phyloP scores from a whole-genome alignment of 2,797 vertebrate genomes.

The Protonibea diacanthus region DNA sequence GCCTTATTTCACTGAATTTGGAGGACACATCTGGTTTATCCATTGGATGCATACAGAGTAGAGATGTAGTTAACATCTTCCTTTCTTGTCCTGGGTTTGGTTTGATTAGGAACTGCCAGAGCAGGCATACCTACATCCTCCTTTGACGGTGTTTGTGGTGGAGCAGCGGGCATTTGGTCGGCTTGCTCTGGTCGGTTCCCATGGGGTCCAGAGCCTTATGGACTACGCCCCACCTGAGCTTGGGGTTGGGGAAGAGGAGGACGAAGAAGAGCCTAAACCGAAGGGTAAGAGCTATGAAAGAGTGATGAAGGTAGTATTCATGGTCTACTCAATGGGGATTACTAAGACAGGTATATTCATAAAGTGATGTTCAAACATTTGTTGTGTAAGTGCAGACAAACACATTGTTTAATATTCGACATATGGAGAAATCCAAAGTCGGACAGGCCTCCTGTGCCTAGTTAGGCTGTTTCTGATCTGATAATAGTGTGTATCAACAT shows the following conservation, averaged over 20 bases:
- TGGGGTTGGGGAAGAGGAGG: constrained; percentile 83
- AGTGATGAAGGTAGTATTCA: background rate
- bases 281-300: constrained; percentile 44
- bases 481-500: no score
- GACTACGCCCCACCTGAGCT: constrained; percentile 85
- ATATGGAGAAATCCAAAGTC: background rate
- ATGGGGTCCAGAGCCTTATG: constrained; percentile 90
- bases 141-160: constrained; percentile 93
- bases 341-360: background rate
- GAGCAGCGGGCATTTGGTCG: constrained; percentile 92
- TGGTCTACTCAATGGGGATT: background rate
- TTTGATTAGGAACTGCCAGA: constrained; percentile 91
- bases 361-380: no score
- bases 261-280: constrained; percentile 78
- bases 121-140: constrained; percentile 93
- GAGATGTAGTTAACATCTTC: background rate
- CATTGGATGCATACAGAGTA: background rate
- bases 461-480: no score
- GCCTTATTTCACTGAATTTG: background rate
- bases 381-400: no score
- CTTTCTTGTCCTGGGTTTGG: constrained; percentile 3
- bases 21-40: background rate
- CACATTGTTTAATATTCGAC: no score
- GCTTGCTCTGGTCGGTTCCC: constrained; percentile 90
- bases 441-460: background rate